These are phyloP conservation scores for Thamnophis sirtalis DNA, from an alignment of 2,113 vertebrate genomes.

Conservation along the genomic window DNA sequence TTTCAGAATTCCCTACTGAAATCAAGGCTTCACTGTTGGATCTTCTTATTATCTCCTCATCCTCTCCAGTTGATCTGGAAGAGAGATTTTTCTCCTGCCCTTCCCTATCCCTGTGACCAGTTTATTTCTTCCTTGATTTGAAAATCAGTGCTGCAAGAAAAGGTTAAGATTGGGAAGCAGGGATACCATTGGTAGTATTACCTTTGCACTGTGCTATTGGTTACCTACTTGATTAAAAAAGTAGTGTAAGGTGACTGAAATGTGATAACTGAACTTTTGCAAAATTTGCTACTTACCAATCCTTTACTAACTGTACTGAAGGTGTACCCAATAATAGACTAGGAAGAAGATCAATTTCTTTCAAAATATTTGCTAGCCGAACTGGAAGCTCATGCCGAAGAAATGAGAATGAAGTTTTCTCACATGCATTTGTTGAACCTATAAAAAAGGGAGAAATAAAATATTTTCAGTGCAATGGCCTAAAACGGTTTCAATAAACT, in stretches of 20 bases:
- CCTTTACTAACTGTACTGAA: constrained; percentile 87
- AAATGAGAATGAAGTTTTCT: constrained; percentile 95
- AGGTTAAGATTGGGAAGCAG: background rate
- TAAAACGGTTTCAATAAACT: background rate
- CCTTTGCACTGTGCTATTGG: background rate
- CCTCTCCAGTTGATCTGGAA: background rate
- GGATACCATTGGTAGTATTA: background rate
- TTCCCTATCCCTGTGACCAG: background rate
- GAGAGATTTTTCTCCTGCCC: background rate
- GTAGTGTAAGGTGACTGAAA: background rate
- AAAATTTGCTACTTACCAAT: constrained; percentile 77
- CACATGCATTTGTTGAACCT: constrained; percentile 93
- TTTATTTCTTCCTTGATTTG: background rate
- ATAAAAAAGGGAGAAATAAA: constrained; percentile 31
- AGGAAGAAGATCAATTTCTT: constrained; percentile 93
- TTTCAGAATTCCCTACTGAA: background rate
- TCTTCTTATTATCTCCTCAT: background rate
- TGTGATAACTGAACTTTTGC: background rate
- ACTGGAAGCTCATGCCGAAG: constrained; percentile 94
- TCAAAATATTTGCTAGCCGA: constrained; percentile 94
- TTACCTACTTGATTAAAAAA: background rate
- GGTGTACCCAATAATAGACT: constrained; percentile 83
- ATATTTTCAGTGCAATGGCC: rapidly evolving
- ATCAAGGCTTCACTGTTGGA: background rate
- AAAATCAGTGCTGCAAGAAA: background rate